A percentile compares a stretch with the other conserved stretches of the same genome.
phyloP scores from a whole-genome alignment of 92 coral and sea anemone species.

The Zoanthus gigantus region DNA sequence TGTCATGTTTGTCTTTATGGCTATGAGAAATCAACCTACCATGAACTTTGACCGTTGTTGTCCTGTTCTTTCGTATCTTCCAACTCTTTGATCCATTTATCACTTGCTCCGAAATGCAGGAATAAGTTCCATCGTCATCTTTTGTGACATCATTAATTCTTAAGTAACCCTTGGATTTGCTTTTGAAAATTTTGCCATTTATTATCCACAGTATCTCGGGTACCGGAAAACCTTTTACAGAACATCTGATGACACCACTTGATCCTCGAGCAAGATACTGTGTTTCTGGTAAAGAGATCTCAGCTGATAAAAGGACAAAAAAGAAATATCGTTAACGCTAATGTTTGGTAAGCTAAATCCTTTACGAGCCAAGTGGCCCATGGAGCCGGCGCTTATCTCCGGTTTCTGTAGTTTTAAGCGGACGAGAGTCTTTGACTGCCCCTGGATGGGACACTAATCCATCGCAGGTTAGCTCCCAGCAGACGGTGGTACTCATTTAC shows the following conservation, averaged over 20 bases:
- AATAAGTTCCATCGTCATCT: background rate
- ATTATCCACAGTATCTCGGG: slow-evolving; percentile 9
- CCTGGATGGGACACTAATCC: too few species aligned
- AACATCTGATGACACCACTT: slow-evolving; percentile 1
- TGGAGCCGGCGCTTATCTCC: too few species aligned
- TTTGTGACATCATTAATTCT: background rate
- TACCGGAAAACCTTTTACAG: slow-evolving; percentile 16
- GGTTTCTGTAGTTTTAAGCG: too few species aligned
- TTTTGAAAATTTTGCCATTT: slow-evolving; percentile 11
- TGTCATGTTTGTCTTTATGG: too few species aligned
- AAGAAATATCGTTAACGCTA: too few species aligned
- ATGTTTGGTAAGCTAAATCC: too few species aligned
- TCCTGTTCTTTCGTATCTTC: slow-evolving; percentile 1
- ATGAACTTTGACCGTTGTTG: slow-evolving; percentile 4
- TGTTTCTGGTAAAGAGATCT: background rate
- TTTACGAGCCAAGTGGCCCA: too few species aligned
- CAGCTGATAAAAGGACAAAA: background rate
- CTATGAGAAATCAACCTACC: background rate
- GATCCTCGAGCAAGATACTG: slow-evolving; percentile 19
- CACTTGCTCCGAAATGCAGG: slow-evolving; percentile 1
- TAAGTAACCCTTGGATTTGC: background rate
- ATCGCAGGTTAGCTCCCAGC: too few species aligned
- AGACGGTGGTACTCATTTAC: too few species aligned
- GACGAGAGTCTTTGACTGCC: too few species aligned
- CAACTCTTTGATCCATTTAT: background rate